Evolutionary conservation across 2,888 invertebrate species (phyloP).

Genomic region (Gymnocheta viridis): DNA sequence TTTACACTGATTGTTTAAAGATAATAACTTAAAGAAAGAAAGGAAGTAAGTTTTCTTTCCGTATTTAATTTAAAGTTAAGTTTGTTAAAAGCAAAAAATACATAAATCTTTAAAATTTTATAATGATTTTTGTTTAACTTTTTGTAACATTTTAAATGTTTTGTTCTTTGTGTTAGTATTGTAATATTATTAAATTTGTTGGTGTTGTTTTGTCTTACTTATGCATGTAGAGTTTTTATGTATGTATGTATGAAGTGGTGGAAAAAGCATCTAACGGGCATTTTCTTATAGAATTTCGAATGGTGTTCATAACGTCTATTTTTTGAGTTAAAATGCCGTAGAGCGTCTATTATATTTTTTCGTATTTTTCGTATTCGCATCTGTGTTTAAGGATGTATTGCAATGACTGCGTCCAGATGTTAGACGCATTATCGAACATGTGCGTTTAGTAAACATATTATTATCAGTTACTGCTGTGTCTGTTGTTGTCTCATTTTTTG

Average conservation of each 20-base stretch:
- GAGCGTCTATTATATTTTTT: slow-evolving; percentile 80
- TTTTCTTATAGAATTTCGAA: slow-evolving; percentile 48
- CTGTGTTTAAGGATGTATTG: slow-evolving; percentile 71
- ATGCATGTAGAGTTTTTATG: slow-evolving; percentile 16
- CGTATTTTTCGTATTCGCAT: slow-evolving; percentile 74
- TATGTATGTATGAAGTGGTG: background rate
- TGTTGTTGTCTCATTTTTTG: slow-evolving; percentile 53
- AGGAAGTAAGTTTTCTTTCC: background rate
- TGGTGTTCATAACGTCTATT: slow-evolving; percentile 47
- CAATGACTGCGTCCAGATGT: slow-evolving; percentile 51
- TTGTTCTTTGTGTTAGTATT: slow-evolving; percentile 23
- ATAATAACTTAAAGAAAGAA: slow-evolving; percentile 27
- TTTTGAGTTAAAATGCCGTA: slow-evolving; percentile 78
- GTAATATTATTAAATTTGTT: slow-evolving; percentile 48
- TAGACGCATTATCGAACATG: slow-evolving; percentile 77
- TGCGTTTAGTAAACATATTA: slow-evolving; percentile 70
- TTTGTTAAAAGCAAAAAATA: slow-evolving; percentile 42
- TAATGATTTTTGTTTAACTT: slow-evolving; percentile 23
- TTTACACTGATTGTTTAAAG: slow-evolving; percentile 33
- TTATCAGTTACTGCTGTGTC: slow-evolving; percentile 68
- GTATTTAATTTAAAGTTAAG: background rate
- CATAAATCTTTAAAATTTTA: slow-evolving; percentile 31
- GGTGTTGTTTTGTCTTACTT: slow-evolving; percentile 46
- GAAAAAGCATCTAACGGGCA: slow-evolving; percentile 62
- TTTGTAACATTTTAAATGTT: slow-evolving; percentile 55